Evolutionary conservation across 2,888 invertebrate genomes (phyloP).

Genomic region (Eristalis intricaria): DNA sequence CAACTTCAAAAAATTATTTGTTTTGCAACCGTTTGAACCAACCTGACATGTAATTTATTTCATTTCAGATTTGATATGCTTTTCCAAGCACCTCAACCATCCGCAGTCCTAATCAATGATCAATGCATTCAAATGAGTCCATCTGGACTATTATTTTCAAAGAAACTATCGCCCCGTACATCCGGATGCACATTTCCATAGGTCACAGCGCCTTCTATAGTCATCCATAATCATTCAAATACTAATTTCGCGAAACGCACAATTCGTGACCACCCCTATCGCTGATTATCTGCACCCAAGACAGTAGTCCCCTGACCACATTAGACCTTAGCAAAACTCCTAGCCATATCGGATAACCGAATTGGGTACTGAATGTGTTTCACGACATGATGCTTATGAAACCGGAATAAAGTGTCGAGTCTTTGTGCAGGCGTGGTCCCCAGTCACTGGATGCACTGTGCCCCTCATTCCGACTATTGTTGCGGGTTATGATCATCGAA

Average conservation of each 20-base stretch:
- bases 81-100: background rate
- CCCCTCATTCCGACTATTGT: conserved; percentile 45
- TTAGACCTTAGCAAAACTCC: conserved; percentile 31
- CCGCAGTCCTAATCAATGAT: background rate
- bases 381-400: conserved; percentile 62
- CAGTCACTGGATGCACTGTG: background rate
- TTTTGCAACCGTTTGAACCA: too few species aligned
- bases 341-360: conserved; percentile 65
- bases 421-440: conserved; percentile 63
- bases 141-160: background rate
- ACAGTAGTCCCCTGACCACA: conserved; percentile 54
- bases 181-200: background rate
- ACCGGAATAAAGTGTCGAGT: conserved; percentile 68
- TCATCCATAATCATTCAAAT: background rate
- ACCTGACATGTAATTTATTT: too few species aligned
- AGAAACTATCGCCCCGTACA: background rate
- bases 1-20: too few species aligned
- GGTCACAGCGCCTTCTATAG: background rate
- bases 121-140: background rate
- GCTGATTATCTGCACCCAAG: conserved; percentile 31
- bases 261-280: conserved; percentile 19
- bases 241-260: conserved; percentile 14
- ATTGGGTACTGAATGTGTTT: conserved; percentile 69
- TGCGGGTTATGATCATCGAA: conserved; percentile 67
- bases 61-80: too few species aligned